Conservation (phyloP, 2,888 invertebrate species). For the Bimastos eiseni region DNA sequence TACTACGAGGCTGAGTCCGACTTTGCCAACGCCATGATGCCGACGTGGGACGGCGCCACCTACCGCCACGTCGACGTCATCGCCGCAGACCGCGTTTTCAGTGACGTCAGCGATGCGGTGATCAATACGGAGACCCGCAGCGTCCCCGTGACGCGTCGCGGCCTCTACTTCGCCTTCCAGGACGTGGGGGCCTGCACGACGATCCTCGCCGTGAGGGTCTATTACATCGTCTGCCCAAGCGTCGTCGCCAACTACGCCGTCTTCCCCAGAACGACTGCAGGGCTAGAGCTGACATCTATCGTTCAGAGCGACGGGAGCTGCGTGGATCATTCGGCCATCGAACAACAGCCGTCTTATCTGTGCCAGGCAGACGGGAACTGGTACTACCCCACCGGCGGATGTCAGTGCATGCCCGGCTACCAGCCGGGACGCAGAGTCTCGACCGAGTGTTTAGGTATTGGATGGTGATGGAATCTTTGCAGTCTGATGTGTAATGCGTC, state of each 20-base stretch:
- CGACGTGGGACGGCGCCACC: slow-evolving; percentile 66
- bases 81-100: slow-evolving; percentile 78
- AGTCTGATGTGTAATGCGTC: background rate
- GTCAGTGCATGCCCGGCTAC: slow-evolving; percentile 89
- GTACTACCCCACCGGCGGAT: slow-evolving; percentile 88
- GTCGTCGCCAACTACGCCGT: slow-evolving; percentile 88
- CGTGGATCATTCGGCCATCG: slow-evolving; percentile 80
- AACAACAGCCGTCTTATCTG: slow-evolving; percentile 64
- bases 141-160: slow-evolving; percentile 85
- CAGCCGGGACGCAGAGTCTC: slow-evolving; percentile 68
- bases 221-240: slow-evolving; percentile 91
- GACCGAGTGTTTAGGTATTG: slow-evolving; percentile 33
- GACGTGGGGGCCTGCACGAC: slow-evolving; percentile 98
- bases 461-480: background rate
- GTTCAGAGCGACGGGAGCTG: slow-evolving; percentile 89
- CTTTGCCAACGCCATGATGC: slow-evolving; percentile 69
- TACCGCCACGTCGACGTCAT: slow-evolving; percentile 91
- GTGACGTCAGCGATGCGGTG: slow-evolving; percentile 76
- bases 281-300: slow-evolving; percentile 73
- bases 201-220: slow-evolving; percentile 84
- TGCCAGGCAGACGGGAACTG: slow-evolving; percentile 90
- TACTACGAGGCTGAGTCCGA: slow-evolving; percentile 67
- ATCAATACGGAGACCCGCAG: slow-evolving; percentile 56
- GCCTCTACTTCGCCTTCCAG: slow-evolving; percentile 95
- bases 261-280: slow-evolving; percentile 91